These are phyloP conservation scores for Diarsia brunnea DNA, from an alignment of 2,888 invertebrate genomes.

Conservation along the genomic window DNA sequence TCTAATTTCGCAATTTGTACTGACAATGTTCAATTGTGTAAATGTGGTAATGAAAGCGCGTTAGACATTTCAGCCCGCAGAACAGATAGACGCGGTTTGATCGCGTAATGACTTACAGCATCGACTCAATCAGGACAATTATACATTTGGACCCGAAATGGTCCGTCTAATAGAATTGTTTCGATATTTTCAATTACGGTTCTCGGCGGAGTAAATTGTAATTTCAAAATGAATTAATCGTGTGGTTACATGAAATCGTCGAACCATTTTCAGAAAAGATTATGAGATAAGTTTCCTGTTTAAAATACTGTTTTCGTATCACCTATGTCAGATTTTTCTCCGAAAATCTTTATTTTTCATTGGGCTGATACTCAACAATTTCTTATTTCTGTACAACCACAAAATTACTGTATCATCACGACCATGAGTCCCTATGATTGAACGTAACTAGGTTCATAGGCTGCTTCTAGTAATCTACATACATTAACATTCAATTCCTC, in stretches of 20 bases:
- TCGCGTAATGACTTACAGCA: constrained; percentile 71
- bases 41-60: constrained; percentile 82
- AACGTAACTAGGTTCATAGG: neutral
- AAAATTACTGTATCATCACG: neutral
- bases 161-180: constrained; percentile 47
- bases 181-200: constrained; percentile 56
- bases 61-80: constrained; percentile 73
- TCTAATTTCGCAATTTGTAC: constrained; percentile 85
- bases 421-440: neutral
- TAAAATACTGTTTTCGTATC: neutral
- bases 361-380: neutral
- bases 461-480: constrained; percentile 23
- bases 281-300: neutral
- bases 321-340: neutral
- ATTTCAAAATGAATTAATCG: constrained; percentile 24
- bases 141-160: constrained; percentile 52
- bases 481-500: constrained; percentile 55
- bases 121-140: constrained; percentile 64
- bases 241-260: neutral
- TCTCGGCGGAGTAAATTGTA: constrained; percentile 34
- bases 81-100: constrained; percentile 69
- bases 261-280: neutral
- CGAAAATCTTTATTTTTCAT: neutral
- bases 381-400: neutral
- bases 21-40: constrained; percentile 86